A percentile compares a stretch with the other conserved stretches of the same genome.
phyloP scores from a whole-genome alignment of 2,888 invertebrate genomes.

The Autographa gamma region DNA sequence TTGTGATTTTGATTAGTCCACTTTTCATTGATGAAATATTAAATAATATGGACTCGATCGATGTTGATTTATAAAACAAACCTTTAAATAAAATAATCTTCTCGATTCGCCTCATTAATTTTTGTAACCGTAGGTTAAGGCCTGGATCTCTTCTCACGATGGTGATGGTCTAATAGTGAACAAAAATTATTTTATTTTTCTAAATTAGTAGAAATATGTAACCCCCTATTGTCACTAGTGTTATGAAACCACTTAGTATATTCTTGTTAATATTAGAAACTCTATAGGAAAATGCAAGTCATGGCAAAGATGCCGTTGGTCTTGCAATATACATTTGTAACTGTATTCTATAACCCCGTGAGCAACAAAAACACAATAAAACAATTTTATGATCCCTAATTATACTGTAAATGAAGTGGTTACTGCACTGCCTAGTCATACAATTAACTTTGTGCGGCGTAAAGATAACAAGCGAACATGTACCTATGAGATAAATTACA shows the following conservation, averaged over 20 bases:
- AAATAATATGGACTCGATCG: not conserved
- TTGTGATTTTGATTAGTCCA: not conserved
- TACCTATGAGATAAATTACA: constrained; percentile 36
- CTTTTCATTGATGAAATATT: not conserved
- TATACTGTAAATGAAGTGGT: constrained; percentile 22
- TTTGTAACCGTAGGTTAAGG: too few species aligned
- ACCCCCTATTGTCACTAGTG: constrained; percentile 20
- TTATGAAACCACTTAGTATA: constrained; percentile 72
- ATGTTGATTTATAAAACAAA: not conserved
- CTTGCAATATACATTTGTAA: constrained; percentile 47
- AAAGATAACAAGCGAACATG: constrained; percentile 31
- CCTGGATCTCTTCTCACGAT: not conserved
- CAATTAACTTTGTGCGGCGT: constrained; percentile 17
- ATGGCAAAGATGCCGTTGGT: constrained; percentile 51
- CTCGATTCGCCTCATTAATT: too few species aligned
- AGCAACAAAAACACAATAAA: constrained; percentile 10
- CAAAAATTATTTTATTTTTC: too few species aligned
- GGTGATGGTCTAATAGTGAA: not conserved
- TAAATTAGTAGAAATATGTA: constrained; percentile 23
- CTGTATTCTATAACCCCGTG: constrained; percentile 28
- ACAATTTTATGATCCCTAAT: constrained; percentile 31
- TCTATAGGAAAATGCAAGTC: constrained; percentile 62
- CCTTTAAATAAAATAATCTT: too few species aligned
- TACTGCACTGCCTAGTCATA: constrained; percentile 18
- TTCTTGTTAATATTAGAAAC: constrained; percentile 70